Base-by-base conservation (phyloP, 2,888 invertebrate species). In the Blastobasis adustella region DNA sequence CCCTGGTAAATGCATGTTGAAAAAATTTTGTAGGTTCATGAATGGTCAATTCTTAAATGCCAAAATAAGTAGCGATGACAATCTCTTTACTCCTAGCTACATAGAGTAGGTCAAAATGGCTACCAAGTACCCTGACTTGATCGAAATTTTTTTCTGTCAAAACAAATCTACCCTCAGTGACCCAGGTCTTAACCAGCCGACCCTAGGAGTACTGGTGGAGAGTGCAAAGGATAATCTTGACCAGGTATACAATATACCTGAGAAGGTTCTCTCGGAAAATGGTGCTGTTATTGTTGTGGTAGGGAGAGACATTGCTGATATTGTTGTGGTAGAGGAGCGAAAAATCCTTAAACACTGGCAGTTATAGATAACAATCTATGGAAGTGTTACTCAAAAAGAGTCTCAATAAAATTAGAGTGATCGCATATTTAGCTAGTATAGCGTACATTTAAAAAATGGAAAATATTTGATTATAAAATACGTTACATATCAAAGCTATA, bases 71-170 rank as follows among this genome's bases (percentile, higher is more conserved):
- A 92, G 94, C 53, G 89, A 91, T 79, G 85, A 80, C 5, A 86
- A 86, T 53, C 71, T 85, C 4, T 93, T 94, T 8, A 90, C 90
- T 45, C 88, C 89, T 23, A 90, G 91, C 50, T 95, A 94, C 67
- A 90, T 89, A 40, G 90, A 91, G 74, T 93, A 95, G 6, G 82
- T 94, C 1, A 90, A 93, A 61, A 91, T 98, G 81, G 95, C 95
- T 7, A 89, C 91, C 41, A 84, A 86, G 53, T 92, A 95, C 73
- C 88, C 90, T 1, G 92, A 95, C 60, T 86, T 96, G 61, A 93
- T 98, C 0, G 91, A 93, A 46, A 99, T 99, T 1, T 92, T 98
- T 78, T 98, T 99, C 23, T 94, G 96, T 58, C 98, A 98, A 74
- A 93, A 91, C 42, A 90, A 92, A 49, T 86, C 93, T 36, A 92